Evolutionary conservation across 2,888 invertebrate species (phyloP), one percentile per base, ranked within the genome.

Genomic region (Azorinus chamasolen): DNA sequence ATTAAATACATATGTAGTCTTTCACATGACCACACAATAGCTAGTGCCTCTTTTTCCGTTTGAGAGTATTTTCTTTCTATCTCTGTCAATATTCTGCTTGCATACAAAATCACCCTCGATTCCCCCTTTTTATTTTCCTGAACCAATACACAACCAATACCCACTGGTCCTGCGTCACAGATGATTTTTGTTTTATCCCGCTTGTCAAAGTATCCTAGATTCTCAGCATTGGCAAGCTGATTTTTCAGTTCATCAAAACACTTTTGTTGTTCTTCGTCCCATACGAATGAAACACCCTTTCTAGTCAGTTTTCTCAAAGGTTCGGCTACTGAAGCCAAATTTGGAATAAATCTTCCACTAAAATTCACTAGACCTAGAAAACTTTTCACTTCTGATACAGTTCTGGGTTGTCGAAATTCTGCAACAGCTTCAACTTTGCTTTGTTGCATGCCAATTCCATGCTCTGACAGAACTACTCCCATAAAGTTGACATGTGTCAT

Each of bases 1-100:
- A 62, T 65, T 2, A 89, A 59, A 46, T 82, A 88, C 25, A 83
- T 20, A 18, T 83, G 74, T 39, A n/a, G n/a, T n/a, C n/a, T n/a
- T n/a, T n/a, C n/a, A n/a, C n/a, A n/a, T n/a, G n/a, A n/a, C n/a
- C n/a, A n/a, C n/a, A n/a, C n/a, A n/a, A n/a, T n/a, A n/a, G n/a
- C n/a, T n/a, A n/a, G n/a, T n/a, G n/a, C n/a, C n/a, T n/a, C n/a
- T n/a, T n/a, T n/a, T n/a, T n/a, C n/a, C n/a, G n/a, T n/a, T n/a
- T n/a, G n/a, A n/a, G 73, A 80, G 45, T 84, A 83, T 24, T 39
- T 61, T n/a, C 53, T 48, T 57, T 73, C 73, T 27, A 64, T 54
- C 12, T 10, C 14, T 27, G 71, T 71, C 22, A 80, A 66, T 22
- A 25, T 41, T 10, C 78, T 18, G 24, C 81, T 75, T 2, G 75